Percentiles rank a stretch among this genome's conserved stretches.
These are phyloP conservation scores for Pygmarrhopalites habei DNA, from an alignment of 1,140 invertebrate species.

Conservation along the genomic window DNA sequence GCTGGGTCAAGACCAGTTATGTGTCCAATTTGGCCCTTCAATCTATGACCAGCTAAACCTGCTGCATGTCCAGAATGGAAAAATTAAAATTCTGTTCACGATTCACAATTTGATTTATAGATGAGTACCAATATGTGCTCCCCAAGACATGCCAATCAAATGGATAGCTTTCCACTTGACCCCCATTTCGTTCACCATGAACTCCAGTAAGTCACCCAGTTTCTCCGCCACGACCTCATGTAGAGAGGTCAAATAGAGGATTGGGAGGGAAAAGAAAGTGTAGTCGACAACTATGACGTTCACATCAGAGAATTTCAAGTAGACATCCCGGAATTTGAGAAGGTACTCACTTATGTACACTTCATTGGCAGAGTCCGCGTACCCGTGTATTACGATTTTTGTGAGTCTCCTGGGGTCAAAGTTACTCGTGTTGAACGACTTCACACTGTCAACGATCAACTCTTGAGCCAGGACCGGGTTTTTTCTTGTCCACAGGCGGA, in stretches of 20 bases:
- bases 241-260: slow-evolving; percentile 25
- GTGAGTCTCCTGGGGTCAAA: slow-evolving; percentile 22
- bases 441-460: slow-evolving; percentile 12
- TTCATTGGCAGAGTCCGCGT: slow-evolving; percentile 30
- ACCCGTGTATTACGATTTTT: slow-evolving; percentile 29
- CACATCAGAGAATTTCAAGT: slow-evolving; percentile 25
- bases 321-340: slow-evolving; percentile 24
- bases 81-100: no score
- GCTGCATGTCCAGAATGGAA: no score
- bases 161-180: slow-evolving; percentile 20
- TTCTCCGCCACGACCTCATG: slow-evolving; percentile 26
- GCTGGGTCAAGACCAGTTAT: slow-evolving; percentile 32
- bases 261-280: slow-evolving; percentile 11
- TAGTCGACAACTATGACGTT: slow-evolving; percentile 36
- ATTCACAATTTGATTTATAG: slow-evolving; percentile 6
- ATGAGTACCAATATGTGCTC: slow-evolving; percentile 25
- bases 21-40: slow-evolving; percentile 21
- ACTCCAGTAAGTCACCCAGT: slow-evolving; percentile 25
- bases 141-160: slow-evolving; percentile 31
- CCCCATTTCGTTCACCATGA: slow-evolving; percentile 7
- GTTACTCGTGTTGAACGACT: slow-evolving; percentile 16
- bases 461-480: slow-evolving; percentile 26
- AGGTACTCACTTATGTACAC: slow-evolving; percentile 22
- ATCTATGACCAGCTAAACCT: slow-evolving; percentile 22
- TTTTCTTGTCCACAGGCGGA: slow-evolving; percentile 25